Base-by-base conservation (phyloP, 2,888 invertebrate species). In the Spodoptera picta region DNA sequence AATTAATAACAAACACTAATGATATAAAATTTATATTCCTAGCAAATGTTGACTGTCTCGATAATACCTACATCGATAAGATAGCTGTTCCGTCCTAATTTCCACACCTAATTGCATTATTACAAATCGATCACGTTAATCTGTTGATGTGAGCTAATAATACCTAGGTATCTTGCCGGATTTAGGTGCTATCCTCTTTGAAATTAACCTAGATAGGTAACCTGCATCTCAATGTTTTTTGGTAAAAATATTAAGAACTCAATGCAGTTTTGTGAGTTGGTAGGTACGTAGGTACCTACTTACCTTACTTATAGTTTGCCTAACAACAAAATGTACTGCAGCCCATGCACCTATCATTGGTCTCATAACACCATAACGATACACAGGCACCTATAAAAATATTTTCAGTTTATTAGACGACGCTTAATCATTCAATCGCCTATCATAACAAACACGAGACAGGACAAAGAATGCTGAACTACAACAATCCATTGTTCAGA, bases 31-130 rank as follows among this genome's bases (percentile, higher is more conserved):
- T 73, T 76, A 67, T 77, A 76, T 72, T 71, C 23, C 59, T 46
- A 61, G 57, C 49, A 67, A 61, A 71, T 54, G 51, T 27, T 47
- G 73, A 71, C 60, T 63, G 65, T 65, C 55, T 47, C 63, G 79
- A 82, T 83, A 84, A 74, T 73, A 55, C 47, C 14, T 24, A 36
- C 36, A 36, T 4, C 58, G 87, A 87, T 87, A 85, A 87, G 87
- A 86, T 87, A 85, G 75, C 19, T 19, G 19, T 52, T 50, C 71
- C 67, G 83, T 67, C 75, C 85, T 70, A 83, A 81, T 83, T 75
- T 76, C 45, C 49, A 43, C 49, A 66, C 62, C 43, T 64, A 65
- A 71, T 68, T 75, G 50, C 60, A 60, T 58, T 58, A 67, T 72
- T 68, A 58, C 45, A 55, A 58, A 64, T 49, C 58, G 49, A 73